Percentiles rank a stretch among this genome's conserved stretches.
Evolutionary conservation across 1,140 invertebrate species (phyloP).

Genomic region (Leptopilina clavipes): DNA sequence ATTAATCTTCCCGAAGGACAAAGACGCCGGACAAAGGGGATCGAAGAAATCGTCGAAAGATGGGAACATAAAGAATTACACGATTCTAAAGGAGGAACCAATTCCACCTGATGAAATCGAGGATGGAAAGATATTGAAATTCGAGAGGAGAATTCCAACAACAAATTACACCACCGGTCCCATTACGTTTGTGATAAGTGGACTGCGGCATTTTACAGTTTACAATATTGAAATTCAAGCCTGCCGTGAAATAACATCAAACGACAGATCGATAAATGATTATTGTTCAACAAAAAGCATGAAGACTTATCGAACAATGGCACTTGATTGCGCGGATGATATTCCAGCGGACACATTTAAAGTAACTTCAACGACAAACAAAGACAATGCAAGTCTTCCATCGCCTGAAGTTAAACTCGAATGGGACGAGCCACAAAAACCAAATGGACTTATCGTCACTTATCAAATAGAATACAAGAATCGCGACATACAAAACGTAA

Average conservation of each 20-base stretch:
- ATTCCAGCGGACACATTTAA: conserved; percentile 74
- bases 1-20: conserved; percentile 36
- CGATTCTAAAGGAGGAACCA: conserved; percentile 5
- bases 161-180: conserved; percentile 47
- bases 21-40: conserved; percentile 2
- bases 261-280: conserved; percentile 58
- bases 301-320: conserved; percentile 72
- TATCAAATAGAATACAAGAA: conserved; percentile 86
- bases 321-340: conserved; percentile 76
- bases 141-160: conserved; percentile 61
- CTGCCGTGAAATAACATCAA: conserved; percentile 78
- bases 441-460: conserved; percentile 90
- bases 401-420: conserved; percentile 75
- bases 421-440: conserved; percentile 87
- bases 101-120: conserved; percentile 47
- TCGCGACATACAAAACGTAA: conserved; percentile 79
- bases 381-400: conserved; percentile 63
- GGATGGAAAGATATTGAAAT: conserved; percentile 54
- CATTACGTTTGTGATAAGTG: conserved; percentile 75
- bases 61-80: conserved; percentile 9
- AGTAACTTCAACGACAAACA: conserved; percentile 61
- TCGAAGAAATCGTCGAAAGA: not conserved
- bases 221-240: conserved; percentile 84
- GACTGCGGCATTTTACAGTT: conserved; percentile 82
- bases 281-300: conserved; percentile 72